These are phyloP conservation scores for Campylorhamphus procurvoides DNA, from an alignment of 2,113 vertebrate species.

Conservation along the genomic window DNA sequence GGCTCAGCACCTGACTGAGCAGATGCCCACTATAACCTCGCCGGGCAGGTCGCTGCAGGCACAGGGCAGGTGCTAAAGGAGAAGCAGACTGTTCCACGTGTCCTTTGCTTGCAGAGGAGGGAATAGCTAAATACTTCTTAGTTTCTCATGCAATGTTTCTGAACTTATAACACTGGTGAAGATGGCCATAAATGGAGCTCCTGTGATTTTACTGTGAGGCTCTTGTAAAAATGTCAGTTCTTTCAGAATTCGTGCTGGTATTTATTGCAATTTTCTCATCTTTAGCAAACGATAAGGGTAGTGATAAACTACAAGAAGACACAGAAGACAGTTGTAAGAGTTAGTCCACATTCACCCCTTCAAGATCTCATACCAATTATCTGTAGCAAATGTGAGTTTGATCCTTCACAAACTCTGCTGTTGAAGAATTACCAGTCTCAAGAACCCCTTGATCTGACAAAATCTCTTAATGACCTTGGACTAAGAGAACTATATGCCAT, in stretches of 20 bases:
- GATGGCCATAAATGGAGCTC: background rate
- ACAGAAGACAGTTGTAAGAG: slow-evolving; percentile 93
- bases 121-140: background rate
- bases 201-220: background rate
- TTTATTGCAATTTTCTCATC: slow-evolving; percentile 31
- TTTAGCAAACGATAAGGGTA: slow-evolving; percentile 93
- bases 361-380: slow-evolving; percentile 84
- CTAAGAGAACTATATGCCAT: slow-evolving; percentile 92
- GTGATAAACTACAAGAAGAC: slow-evolving; percentile 95
- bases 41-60: background rate
- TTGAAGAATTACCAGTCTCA: slow-evolving; percentile 86
- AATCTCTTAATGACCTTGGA: slow-evolving; percentile 89
- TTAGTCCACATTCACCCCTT: slow-evolving; percentile 86
- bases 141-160: background rate
- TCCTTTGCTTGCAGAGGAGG: background rate
- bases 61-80: background rate
- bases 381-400: slow-evolving; percentile 96
- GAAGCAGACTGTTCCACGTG: background rate
- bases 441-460: slow-evolving; percentile 84
- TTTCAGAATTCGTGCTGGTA: background rate
- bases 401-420: slow-evolving; percentile 81
- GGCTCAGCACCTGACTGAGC: background rate
- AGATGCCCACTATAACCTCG: background rate
- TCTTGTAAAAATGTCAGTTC: background rate
- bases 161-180: background rate